phyloP scores from a whole-genome alignment of 2,888 invertebrate species.

The Cryptus armator region DNA sequence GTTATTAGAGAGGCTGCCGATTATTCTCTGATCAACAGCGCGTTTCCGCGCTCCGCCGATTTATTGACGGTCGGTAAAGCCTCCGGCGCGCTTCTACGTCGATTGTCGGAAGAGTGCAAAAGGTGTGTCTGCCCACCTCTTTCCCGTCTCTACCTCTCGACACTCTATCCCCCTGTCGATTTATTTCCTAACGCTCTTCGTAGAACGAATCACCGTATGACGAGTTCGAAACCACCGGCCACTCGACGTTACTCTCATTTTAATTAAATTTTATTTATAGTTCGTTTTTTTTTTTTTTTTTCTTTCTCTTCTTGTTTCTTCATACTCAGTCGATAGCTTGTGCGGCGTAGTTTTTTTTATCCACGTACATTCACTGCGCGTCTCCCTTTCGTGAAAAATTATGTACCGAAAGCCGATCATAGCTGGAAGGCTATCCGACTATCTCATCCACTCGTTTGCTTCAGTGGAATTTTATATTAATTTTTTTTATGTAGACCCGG shows the following conservation, averaged over 20 bases:
- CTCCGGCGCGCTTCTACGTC: constrained; percentile 21
- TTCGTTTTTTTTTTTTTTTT: neutral
- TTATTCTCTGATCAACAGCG: neutral
- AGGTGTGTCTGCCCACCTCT: constrained; percentile 13
- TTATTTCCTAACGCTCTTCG: neutral
- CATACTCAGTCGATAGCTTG: neutral
- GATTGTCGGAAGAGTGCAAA: constrained; percentile 27
- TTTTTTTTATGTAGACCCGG: no score
- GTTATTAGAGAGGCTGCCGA: neutral
- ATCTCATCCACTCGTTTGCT: neutral
- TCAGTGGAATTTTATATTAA: neutral
- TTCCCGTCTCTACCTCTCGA: neutral
- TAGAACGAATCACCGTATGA: neutral
- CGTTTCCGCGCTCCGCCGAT: constrained; percentile 29
- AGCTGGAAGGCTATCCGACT: neutral
- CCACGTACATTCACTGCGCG: neutral
- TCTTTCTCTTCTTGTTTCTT: neutral
- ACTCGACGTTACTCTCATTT: neutral
- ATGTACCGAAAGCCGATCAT: neutral
- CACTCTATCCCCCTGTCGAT: constrained; percentile 3
- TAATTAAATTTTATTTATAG: constrained; percentile 19
- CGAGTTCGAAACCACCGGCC: neutral
- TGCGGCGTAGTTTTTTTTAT: neutral
- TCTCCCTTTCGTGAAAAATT: neutral
- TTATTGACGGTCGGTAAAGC: constrained; percentile 44